Evolutionary conservation across 2,113 vertebrate species (phyloP), one percentile per base, ranked within the genome.

Genomic region (rabbit (Oryctolagus cuniculus)): DNA sequence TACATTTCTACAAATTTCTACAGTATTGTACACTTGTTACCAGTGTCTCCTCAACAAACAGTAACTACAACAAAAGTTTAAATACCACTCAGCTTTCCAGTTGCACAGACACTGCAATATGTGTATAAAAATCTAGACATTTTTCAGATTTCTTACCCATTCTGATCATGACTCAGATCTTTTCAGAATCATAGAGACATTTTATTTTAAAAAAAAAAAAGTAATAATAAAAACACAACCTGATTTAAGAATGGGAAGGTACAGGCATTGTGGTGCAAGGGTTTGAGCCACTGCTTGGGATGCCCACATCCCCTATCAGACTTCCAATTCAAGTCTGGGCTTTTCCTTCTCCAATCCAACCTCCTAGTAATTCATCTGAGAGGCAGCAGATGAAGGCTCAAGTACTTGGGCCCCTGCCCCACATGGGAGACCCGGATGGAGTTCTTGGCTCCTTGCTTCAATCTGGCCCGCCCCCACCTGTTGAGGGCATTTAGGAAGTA

Each of bases 21-120:
- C 36, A 93, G 72, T 70, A 90, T 81, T 80, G 63, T 19, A 77
- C 66, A 77, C 12, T 66, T 84, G 31, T 77, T 31, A 81, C 24
- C 31, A 86, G 4, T 55, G 66, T 53, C 31, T 96, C 88, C 38
- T 96, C 67, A 66, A 11, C 34, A 67, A 86, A 93, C 27, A 88
- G 49, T 19, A 81, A 66, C 6, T 73, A 69, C 58, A 74, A 15
- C 25, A 87, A 63, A 67, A 4, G 17, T 49, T 93, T 58, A 93
- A 95, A 72, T 70, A 63, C 21, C 44, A 83, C 1, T 8, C 8
- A 1, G 25, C 38, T 25, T 72, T 77, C 67, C 87, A 73, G 19
- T 69, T 69, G 61, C n/a, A 77, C 21, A 53, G 15, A 78, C 27
- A 90, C 36, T 70, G 13, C 5, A 70, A 22, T 17, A 29, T 5